Evolutionary conservation across 1,140 invertebrate genomes (phyloP).

Genomic region (Drosophila arawakana): DNA sequence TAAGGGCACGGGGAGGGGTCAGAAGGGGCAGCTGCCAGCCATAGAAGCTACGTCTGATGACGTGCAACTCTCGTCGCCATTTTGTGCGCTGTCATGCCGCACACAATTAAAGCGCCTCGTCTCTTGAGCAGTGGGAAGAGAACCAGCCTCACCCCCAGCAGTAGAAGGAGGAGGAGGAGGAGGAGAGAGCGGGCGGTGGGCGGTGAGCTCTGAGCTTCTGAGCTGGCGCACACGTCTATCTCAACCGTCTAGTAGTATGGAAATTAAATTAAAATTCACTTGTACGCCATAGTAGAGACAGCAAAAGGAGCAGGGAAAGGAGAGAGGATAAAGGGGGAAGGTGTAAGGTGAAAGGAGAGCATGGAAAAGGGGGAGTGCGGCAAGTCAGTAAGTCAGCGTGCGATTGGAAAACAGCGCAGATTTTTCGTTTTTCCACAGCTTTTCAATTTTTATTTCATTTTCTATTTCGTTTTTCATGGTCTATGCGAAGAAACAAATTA

Average conservation of each 20-base stretch:
- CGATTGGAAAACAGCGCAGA: constrained; percentile 75
- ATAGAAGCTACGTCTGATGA: constrained; percentile 63
- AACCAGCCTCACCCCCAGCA: background rate
- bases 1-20: background rate
- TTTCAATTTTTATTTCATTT: constrained; percentile 40
- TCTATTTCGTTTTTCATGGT: constrained; percentile 9
- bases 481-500: constrained; percentile 68
- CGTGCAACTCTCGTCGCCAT: constrained; percentile 81
- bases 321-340: background rate
- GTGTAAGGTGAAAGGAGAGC: background rate
- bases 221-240: constrained; percentile 71
- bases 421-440: constrained; percentile 52
- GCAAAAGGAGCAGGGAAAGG: constrained; percentile 6
- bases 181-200: background rate
- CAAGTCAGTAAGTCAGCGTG: constrained; percentile 70
- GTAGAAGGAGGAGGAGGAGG: background rate
- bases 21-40: constrained; percentile 15
- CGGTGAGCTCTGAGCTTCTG: constrained; percentile 21
- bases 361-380: constrained; percentile 2
- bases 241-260: constrained; percentile 78
- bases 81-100: constrained; percentile 81
- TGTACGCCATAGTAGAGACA: constrained; percentile 73
- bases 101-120: constrained; percentile 77
- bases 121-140: constrained; percentile 3
- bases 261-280: constrained; percentile 83